Evolutionary conservation across 2,797 vertebrate species (phyloP), one percentile per base, ranked within the genome.

Genomic region (Fratercula arctica): DNA sequence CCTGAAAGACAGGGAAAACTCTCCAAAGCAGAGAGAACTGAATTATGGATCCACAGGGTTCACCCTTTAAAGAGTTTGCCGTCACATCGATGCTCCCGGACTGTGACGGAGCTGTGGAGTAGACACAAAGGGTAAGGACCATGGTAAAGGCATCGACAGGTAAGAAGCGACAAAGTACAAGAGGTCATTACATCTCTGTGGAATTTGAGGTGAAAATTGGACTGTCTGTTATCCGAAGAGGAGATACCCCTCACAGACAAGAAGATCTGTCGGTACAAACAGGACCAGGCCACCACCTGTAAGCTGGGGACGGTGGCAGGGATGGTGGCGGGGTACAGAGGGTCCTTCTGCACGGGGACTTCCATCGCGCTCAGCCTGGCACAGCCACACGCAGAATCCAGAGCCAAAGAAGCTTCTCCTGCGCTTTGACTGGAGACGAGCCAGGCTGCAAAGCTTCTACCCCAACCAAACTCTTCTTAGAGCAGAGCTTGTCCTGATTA

Each of bases 111-210:
- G 11, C 67, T 41, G 4, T 3, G 25, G 67, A 61, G 54, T 8
- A 10, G 31, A 37, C 11, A 26, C 9, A 7, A 53, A 66, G 46
- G 17, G 33, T 31, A 21, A 35, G n/a, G 39, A 48, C 31, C 46
- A 28, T 0, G 4, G 25, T 16, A 31, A 60, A 35, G 53, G n/a
- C 53, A 68, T 28, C 1, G 0, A 24, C 25, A 41, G 53, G 14
- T 13, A 67, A 53, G 29, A 46, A 13, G 31, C n/a, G 33, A 16
- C 50, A 51, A 26, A 60, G 20, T 10, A 14, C 46, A 43, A 28
- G 54, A 48, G 21, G 15, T 29, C 28, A 10, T 35, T 4, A 11
- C 3, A 3, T 6, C 19, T 43, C 11, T 25, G 14, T 5, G 16
- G 23, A 51, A 64, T 51, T 8, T 31, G 43, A 39, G 33, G 64